Percentiles rank a stretch among this genome's conserved stretches.
Evolutionary conservation across 2,797 vertebrate species (phyloP).

Genomic region (Passerculus sandwichensis): DNA sequence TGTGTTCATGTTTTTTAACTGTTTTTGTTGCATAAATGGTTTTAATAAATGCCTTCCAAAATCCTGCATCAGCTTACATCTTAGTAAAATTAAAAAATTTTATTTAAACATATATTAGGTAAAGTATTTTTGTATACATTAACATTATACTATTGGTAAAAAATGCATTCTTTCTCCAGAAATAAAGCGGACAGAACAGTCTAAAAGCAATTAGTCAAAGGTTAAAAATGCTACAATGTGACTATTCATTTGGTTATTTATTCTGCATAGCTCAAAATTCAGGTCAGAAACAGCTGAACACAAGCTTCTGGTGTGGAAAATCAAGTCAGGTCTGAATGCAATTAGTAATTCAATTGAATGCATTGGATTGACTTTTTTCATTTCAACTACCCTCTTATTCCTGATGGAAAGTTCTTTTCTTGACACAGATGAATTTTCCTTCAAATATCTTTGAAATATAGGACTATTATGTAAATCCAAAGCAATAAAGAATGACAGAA

Average conservation of each 20-base stretch:
- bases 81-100: neutral
- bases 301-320: neutral
- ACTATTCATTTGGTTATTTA: neutral
- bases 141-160: neutral
- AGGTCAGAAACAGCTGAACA: neutral
- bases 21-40: neutral
- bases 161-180: neutral
- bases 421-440: slow-evolving; percentile 1
- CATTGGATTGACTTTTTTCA: neutral
- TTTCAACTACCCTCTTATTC: neutral
- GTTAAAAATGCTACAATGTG: neutral
- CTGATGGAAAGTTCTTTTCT: neutral
- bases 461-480: slow-evolving; percentile 8
- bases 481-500: slow-evolving; percentile 27
- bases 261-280: neutral
- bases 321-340: neutral
- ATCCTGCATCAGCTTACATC: neutral
- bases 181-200: neutral
- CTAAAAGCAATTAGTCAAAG: neutral
- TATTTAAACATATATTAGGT: neutral
- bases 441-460: slow-evolving; percentile 34
- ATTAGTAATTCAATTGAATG: neutral
- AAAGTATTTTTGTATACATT: neutral
- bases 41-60: neutral
- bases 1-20: neutral